These are phyloP conservation scores for Meliscaeva auricollis DNA, from an alignment of 2,888 invertebrate genomes.

Conservation along the genomic window DNA sequence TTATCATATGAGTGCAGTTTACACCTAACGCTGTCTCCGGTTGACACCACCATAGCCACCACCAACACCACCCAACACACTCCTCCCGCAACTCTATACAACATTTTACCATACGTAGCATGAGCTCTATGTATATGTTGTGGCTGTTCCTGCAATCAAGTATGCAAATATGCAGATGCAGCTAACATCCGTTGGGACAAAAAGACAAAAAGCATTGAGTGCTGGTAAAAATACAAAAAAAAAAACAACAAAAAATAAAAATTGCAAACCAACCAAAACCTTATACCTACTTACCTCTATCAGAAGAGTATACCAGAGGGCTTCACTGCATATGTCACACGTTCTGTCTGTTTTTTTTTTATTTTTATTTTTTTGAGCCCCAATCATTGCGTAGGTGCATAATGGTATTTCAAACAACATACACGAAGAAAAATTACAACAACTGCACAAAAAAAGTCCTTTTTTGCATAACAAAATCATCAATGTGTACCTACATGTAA, in stretches of 20 bases:
- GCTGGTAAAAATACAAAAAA: too few relatives aligned
- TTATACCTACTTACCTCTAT: constrained; percentile 24
- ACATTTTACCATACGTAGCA: constrained; percentile 14
- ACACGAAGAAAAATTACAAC: constrained; percentile 23
- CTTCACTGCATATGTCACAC: constrained; percentile 70
- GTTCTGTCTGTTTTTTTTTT: constrained; percentile 47
- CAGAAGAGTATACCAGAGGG: neutral
- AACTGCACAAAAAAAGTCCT: constrained; percentile 28
- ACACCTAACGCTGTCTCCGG: constrained; percentile 67
- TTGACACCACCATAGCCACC: constrained; percentile 49
- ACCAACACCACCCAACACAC: neutral
- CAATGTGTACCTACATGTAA: constrained; percentile 62
- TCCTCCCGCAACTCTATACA: neutral
- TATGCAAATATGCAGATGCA: constrained; percentile 76
- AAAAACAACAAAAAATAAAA: constrained; percentile 19
- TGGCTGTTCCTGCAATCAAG: constrained; percentile 74
- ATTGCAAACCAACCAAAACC: constrained; percentile 34
- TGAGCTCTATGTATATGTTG: constrained; percentile 25
- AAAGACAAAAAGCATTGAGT: constrained; percentile 58
- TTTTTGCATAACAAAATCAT: constrained; percentile 75
- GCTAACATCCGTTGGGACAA: constrained; percentile 74
- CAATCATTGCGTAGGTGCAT: constrained; percentile 72
- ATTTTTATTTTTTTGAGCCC: constrained; percentile 16
- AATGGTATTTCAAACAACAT: constrained; percentile 48
- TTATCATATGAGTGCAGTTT: constrained; percentile 49